Base-by-base conservation (phyloP, 2,888 invertebrate genomes). In the Thelaira solivaga region DNA sequence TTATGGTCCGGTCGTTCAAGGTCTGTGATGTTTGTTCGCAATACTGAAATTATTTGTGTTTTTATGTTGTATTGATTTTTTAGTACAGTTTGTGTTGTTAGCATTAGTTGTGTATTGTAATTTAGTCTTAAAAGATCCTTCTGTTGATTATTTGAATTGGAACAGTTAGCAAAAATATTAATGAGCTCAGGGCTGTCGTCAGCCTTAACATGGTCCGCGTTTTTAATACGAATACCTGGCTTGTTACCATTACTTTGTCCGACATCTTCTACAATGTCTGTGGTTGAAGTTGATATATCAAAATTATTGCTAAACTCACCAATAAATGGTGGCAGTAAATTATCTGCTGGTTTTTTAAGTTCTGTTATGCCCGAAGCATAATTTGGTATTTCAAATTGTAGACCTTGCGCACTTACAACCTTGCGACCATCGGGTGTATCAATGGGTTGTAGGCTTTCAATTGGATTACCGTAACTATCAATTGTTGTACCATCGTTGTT, bases 291-390 rank as follows among this genome's bases (percentile, higher is more conserved):
- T 51, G 64, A 36, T 65, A 57, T 67, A 57, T 69, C 49, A 62
- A 67, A 51, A 75, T 47, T 65, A 43, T 72, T 76, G 59, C 65
- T 80, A 75, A 87, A 88, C 88, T 88, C 88, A 88, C 88, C 88
- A 88, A 86, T 82, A 80, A 86, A 86, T 85, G 88, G 88, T 82
- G 88, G 88, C 83, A 88, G 83, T 82, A 89, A 80, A 81, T 87
- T 88, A 72, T 86, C 87, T 31, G 85, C 80, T 3, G 88, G 89
- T 82, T 87, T 84, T 76, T 85, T 85, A 62, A 89, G 86, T 82
- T 88, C 88, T 49, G 88, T 89, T 71, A 89, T 89, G 77, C 89
- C 89, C 57, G 89, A 89, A 31, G 89, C 89, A 83, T 89, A 89
- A 72, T 84, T 89, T 43, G 89, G 89, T 82, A 89, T 88, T 85